Conservation (phyloP, 1,140 invertebrate species). For the Papilio polyxenes region DNA sequence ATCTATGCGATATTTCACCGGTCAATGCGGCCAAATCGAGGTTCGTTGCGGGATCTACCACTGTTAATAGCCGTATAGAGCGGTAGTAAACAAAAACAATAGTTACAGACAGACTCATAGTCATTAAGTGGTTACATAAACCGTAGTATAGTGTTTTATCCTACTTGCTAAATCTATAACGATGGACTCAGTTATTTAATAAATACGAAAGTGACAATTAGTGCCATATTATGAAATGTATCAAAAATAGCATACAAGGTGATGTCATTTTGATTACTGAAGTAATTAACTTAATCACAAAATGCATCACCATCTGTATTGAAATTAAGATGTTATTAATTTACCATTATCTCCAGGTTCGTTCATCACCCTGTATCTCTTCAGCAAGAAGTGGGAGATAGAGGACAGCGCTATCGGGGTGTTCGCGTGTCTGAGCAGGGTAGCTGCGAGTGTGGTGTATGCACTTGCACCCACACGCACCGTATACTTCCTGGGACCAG, state of each 20-base stretch:
- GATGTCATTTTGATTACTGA: too few species aligned
- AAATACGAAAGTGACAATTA: too few species aligned
- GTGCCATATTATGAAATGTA: too few species aligned
- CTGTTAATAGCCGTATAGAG: too few species aligned
- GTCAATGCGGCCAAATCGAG: too few species aligned
- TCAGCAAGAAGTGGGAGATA: slow-evolving; percentile 77
- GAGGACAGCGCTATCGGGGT: slow-evolving; percentile 77
- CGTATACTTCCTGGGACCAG: slow-evolving; percentile 78
- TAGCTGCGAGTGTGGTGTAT: slow-evolving; percentile 74
- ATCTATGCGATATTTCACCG: too few species aligned
- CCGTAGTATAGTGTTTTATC: background rate
- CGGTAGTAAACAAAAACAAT: background rate
- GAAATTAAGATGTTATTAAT: slow-evolving; percentile 6
- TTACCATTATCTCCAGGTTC: slow-evolving; percentile 62
- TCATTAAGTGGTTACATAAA: background rate
- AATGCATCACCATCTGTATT: too few species aligned
- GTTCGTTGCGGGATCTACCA: too few species aligned
- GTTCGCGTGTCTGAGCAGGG: slow-evolving; percentile 75
- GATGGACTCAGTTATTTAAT: too few species aligned
- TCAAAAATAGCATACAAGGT: background rate
- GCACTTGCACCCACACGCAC: slow-evolving; percentile 71
- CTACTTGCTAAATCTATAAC: too few species aligned
- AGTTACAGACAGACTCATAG: background rate
- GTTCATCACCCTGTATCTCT: slow-evolving; percentile 77
- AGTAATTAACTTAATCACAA: too few species aligned